A percentile compares a stretch with the other conserved stretches of the same genome.
These are phyloP conservation scores for Notodonta ziczac DNA, from an alignment of 2,888 invertebrate species.

Conservation along the genomic window DNA sequence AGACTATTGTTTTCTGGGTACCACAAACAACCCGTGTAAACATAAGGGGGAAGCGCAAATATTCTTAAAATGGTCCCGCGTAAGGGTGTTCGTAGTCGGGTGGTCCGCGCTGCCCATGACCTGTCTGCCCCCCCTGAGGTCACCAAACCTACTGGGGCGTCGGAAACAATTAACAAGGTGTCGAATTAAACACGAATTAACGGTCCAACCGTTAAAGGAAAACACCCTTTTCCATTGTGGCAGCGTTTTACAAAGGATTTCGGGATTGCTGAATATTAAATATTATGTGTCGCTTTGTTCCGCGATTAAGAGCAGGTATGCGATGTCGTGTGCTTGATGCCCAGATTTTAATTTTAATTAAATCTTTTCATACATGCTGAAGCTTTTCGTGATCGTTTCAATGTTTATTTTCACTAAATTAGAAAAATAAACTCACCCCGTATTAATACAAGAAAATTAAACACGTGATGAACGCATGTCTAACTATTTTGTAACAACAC, in stretches of 20 bases:
- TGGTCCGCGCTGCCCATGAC: conserved; percentile 66
- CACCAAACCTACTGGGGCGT: conserved; percentile 80
- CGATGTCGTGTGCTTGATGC: conserved; percentile 52
- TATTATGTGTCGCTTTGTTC: conserved; percentile 79
- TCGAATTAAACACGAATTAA: conserved; percentile 85
- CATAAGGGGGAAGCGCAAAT: conserved; percentile 77
- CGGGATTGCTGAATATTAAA: conserved; percentile 82
- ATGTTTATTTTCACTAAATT: too few relatives aligned
- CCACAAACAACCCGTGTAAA: conserved; percentile 83
- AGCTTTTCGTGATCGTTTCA: conserved; percentile 3
- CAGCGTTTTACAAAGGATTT: conserved; percentile 79
- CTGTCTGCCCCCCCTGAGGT: conserved; percentile 65
- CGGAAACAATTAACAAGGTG: conserved; percentile 85
- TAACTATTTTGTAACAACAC: too few relatives aligned
- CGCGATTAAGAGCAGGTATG: conserved; percentile 68
- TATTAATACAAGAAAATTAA: too few relatives aligned
- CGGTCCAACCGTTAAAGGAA: conserved; percentile 81
- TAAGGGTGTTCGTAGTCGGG: conserved; percentile 60
- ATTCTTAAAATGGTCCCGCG: conserved; percentile 82
- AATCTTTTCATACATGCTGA: conserved; percentile 35
- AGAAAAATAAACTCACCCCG: too few relatives aligned
- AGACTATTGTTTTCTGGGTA: conserved; percentile 84
- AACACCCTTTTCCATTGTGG: conserved; percentile 82
- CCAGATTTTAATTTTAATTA: conserved; percentile 60
- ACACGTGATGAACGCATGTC: too few relatives aligned